Conservation (phyloP, 2,113 vertebrate genomes). For the Narcine bancroftii region DNA sequence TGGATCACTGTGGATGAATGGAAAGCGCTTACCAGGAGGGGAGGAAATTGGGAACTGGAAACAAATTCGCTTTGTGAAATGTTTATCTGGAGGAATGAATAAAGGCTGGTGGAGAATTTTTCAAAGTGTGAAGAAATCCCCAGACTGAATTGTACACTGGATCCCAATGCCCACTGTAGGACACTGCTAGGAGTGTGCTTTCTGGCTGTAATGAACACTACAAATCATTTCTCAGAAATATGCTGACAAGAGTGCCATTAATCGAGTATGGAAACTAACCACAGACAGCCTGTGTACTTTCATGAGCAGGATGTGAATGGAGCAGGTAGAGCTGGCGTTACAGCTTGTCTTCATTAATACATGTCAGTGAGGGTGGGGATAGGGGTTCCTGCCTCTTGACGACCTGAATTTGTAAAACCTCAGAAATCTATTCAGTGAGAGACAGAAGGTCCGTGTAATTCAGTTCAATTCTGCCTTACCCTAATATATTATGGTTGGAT, state of each 20-base stretch:
- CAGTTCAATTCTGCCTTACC: not conserved
- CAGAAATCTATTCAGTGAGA: not conserved
- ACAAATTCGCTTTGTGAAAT: not conserved
- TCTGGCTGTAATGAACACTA: not conserved
- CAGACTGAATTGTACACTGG: not conserved
- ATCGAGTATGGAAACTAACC: not conserved
- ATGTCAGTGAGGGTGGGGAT: not conserved
- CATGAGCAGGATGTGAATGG: not conserved
- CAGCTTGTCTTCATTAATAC: not conserved
- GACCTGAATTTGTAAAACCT: not conserved
- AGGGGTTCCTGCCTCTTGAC: not conserved
- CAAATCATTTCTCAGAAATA: slow-evolving; percentile 11
- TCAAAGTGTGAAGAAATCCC: not conserved
- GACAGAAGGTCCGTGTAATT: slow-evolving; percentile 10
- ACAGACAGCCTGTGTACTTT: not conserved
- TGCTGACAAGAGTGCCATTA: slow-evolving; percentile 6
- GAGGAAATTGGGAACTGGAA: not conserved
- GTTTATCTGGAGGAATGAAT: not conserved
- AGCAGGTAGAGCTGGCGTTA: not conserved
- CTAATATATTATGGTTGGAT: slow-evolving; percentile 14
- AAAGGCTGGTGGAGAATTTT: not conserved
- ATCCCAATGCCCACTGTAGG: not conserved
- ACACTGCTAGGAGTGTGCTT: not conserved
- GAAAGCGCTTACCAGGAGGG: not conserved
- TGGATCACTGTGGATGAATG: too few species aligned